A percentile compares a stretch with the other conserved stretches of the same genome.
These are phyloP conservation scores for Discoglossus pictus DNA, from an alignment of 2,797 vertebrate species.

Conservation along the genomic window DNA sequence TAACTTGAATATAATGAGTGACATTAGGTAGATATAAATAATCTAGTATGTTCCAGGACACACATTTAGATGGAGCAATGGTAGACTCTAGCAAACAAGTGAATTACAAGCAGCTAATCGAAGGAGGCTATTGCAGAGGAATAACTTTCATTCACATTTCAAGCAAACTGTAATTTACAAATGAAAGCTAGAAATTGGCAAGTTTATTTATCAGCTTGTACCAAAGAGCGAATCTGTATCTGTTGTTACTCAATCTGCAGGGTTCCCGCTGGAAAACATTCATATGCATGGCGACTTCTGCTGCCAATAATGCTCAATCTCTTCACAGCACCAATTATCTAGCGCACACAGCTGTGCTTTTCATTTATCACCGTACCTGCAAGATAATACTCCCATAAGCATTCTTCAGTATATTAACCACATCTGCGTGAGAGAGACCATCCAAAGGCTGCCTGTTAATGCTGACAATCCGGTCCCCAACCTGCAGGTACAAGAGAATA, in stretches of 20 bases:
- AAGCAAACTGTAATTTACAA: constrained; percentile 55
- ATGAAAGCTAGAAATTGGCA: constrained; percentile 53
- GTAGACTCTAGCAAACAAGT: no score
- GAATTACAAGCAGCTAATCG: neutral
- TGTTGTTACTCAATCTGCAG: constrained; percentile 60
- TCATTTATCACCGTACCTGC: constrained; percentile 77
- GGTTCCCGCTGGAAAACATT: constrained; percentile 63
- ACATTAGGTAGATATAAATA: no score
- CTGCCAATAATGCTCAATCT: constrained; percentile 60
- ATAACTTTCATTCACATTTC: constrained; percentile 52
- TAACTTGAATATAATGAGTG: no score
- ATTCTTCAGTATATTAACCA: constrained; percentile 90
- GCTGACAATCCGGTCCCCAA: constrained; percentile 93
- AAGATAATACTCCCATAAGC: constrained; percentile 85
- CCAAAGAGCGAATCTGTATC: constrained; percentile 65
- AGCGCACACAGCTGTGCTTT: constrained; percentile 61
- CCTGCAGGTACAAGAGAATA: constrained; percentile 73
- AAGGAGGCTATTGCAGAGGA: neutral
- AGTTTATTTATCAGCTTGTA: constrained; percentile 65
- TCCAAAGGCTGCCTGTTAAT: constrained; percentile 88
- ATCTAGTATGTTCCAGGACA: no score
- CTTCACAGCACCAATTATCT: constrained; percentile 66
- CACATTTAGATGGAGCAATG: no score
- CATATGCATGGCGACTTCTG: constrained; percentile 55
- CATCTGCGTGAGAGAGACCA: constrained; percentile 83